These are phyloP conservation scores for Drosophila grimshawi DNA, from an alignment of 1,140 invertebrate species.

Conservation along the genomic window DNA sequence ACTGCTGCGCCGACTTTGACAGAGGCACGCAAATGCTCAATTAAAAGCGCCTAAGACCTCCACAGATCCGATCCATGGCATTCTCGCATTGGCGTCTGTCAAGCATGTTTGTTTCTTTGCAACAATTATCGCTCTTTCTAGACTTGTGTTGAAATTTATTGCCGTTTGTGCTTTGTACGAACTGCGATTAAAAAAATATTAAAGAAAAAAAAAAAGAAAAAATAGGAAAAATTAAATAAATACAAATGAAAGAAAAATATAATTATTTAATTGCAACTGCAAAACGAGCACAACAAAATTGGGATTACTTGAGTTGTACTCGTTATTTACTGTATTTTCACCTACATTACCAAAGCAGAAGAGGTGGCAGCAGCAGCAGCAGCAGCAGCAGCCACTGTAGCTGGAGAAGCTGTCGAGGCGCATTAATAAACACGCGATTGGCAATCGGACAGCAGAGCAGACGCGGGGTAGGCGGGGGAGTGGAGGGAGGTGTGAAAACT, in stretches of 20 bases:
- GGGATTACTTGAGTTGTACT: conserved; percentile 28
- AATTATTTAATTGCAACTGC: conserved; percentile 70
- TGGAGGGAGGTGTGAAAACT: conserved; percentile 1
- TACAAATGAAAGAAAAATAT: conserved; percentile 60
- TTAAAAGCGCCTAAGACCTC: conserved; percentile 46
- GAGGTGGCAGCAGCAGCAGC: no score
- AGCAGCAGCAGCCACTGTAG: no score
- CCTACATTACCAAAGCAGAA: conserved; percentile 58
- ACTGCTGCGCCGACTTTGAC: background rate
- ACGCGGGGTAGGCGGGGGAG: background rate
- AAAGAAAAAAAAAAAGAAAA: conserved; percentile 32
- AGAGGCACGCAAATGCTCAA: conserved; percentile 71
- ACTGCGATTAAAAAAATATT: conserved; percentile 34
- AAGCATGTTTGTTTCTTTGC: conserved; percentile 24
- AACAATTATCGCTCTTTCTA: conserved; percentile 37
- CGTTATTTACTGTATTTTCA: conserved; percentile 72
- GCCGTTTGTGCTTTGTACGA: conserved; percentile 5
- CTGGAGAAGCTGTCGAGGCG: conserved; percentile 18
- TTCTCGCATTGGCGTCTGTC: conserved; percentile 28
- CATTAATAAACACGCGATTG: conserved; percentile 33
- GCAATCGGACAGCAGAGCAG: conserved; percentile 11
- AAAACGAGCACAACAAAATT: conserved; percentile 47
- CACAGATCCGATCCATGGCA: background rate
- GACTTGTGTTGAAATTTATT: conserved; percentile 18
- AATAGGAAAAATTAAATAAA: conserved; percentile 31